Percentiles rank a stretch among this genome's conserved stretches.
Evolutionary conservation across 2,113 vertebrate species (phyloP).

Genomic region (Hydrolagus affinis): DNA sequence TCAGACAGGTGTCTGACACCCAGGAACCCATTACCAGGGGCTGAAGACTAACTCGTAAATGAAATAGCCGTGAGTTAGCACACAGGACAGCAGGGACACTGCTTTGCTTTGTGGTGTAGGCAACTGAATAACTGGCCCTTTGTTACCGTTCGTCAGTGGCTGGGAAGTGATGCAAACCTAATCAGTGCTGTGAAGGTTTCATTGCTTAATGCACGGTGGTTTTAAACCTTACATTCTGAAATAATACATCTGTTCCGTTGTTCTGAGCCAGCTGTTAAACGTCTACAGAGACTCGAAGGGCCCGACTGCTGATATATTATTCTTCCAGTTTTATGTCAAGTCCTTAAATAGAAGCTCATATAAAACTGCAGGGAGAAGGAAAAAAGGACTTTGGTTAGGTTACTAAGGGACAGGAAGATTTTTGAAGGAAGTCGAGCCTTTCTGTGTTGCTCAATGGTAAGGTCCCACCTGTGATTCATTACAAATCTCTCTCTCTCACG

Average conservation of each 20-base stretch:
- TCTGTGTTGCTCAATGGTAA: no score
- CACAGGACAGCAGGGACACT: no score
- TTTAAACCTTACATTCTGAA: neutral
- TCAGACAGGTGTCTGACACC: no score
- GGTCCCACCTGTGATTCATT: neutral
- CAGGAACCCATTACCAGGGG: no score
- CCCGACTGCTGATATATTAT: neutral
- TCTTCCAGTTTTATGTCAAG: constrained; percentile 14
- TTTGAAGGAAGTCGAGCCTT: neutral
- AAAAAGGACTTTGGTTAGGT: neutral
- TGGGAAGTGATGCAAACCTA: constrained; percentile 8
- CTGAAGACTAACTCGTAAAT: neutral
- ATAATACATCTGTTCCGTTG: constrained; percentile 10
- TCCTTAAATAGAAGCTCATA: neutral
- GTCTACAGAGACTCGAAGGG: neutral
- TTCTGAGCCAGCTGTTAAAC: neutral
- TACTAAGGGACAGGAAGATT: neutral
- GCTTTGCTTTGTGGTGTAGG: neutral
- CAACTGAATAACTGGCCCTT: neutral
- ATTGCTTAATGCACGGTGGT: constrained; percentile 20
- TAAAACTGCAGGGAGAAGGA: neutral
- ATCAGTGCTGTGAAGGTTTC: neutral
- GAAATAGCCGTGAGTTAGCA: neutral
- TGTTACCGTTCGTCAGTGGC: no score
- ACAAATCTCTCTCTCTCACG: neutral